Base-by-base conservation (phyloP, 2,888 invertebrate species). In the Ennomos fuscantarius region DNA sequence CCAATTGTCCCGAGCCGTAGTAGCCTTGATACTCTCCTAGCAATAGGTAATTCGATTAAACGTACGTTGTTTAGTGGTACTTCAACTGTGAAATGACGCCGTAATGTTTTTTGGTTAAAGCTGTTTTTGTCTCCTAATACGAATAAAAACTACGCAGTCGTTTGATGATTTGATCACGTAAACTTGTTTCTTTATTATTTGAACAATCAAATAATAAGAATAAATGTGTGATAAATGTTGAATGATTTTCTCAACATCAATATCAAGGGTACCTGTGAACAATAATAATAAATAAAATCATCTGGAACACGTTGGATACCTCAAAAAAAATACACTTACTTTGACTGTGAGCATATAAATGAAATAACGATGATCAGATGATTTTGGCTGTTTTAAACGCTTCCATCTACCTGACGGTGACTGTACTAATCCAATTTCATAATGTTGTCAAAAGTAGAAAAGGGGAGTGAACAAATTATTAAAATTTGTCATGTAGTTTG, bases 1-100 rank as follows among this genome's bases (percentile, higher is more conserved):
- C 87, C 86, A 85, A 87, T 89, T 87, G 71, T 74, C 49, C 60
- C 53, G 13, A 56, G 64, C 56, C 60, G 57, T 34, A 45, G 49
- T 36, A 74, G 73, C 78, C 71, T 74, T 78, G 75, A 73, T 75
- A 72, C 70, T 64, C 49, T 24, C 39, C 49, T 36, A 44, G 50
- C 49, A 11, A 62, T 56, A 61, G 63, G 58, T 82, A 82, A 81
- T 80, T 74, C 73, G 70, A 79, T 85, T 85, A 80, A 63, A 66
- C 58, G 62, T 63, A 48, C 48, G 65, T 72, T 50, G 37, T 55
- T 60, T 56, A 36, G 50, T 48, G 44, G 37, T 47, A 52, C 42
- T 55, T 56, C 39, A 60, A 47, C 50, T 48, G 55, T 57, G 57
- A 61, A 60, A 35, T 59, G 54, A 59, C 58, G 55, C 51, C 42